Evolutionary conservation across 1,140 invertebrate species (phyloP), one percentile per base, ranked within the genome.

Genomic region (Diprion similis): DNA sequence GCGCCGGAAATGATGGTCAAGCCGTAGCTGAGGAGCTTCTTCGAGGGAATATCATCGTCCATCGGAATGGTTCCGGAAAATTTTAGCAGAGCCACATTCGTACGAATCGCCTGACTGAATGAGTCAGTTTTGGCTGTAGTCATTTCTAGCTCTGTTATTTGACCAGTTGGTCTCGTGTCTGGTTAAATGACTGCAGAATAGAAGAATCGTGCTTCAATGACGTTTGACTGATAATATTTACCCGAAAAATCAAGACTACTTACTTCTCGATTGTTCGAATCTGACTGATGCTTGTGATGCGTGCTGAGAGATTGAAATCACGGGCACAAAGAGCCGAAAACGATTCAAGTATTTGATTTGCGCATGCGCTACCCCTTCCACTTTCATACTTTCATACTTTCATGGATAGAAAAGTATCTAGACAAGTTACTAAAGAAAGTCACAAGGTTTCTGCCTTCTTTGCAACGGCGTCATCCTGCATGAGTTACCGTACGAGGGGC

Each of bases 1-100:
- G 69, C 45, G 48, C 76, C 76, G 10, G 79, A 66, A 24, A 81
- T 8, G 0, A 46, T 8, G 0, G 76, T 72, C 4, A 81, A 67
- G 13, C 66, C 7, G 13, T 77, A 76, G 65, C 76, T 18, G 51
- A 11, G 4, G 17, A 15, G 66, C n/a, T 66, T 59, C 51, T 59
- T 59, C 51, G n/a, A 59, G 18, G 70, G 66, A 15, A 72, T 71
- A 1, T 10, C 48, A 24, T 46, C 46, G 19, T 19, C 8, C 1
- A 67, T 48, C 17, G 76, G 68, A 46, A 81, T 65, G 45, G 81
- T 68, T 1, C 80, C 81, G 46, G 66, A 75, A 6, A 78, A n/a
- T 68, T 74, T 77, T 13, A 82, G 15, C 4, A 80, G 66, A 10
- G 71, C 68, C 4, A 70, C 7, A 59, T 82, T 82, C 18, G 80